These are phyloP conservation scores for Pseudoatta argentina DNA, from an alignment of 1,140 invertebrate genomes.

Conservation along the genomic window DNA sequence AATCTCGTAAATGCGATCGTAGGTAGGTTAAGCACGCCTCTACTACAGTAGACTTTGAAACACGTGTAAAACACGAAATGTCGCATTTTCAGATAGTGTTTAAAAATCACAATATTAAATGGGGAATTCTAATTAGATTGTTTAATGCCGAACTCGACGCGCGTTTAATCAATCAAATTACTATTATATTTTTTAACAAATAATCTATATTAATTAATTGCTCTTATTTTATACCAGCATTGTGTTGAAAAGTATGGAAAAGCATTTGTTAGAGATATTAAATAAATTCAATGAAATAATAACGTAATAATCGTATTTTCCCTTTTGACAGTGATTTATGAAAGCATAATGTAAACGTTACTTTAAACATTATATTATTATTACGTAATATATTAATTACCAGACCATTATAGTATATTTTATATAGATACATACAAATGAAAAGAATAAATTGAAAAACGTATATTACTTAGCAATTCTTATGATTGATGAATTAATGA, in stretches of 20 bases:
- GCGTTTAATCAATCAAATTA: slow-evolving; percentile 38
- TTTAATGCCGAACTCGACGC: slow-evolving; percentile 54
- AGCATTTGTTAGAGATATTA: not conserved
- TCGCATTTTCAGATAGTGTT: slow-evolving; percentile 24
- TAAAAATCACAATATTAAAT: slow-evolving; percentile 28
- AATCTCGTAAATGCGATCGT: slow-evolving; percentile 61
- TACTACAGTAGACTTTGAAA: not conserved
- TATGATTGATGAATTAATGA: not conserved
- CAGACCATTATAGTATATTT: not conserved
- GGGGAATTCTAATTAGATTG: slow-evolving; percentile 47
- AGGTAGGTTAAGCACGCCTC: not conserved
- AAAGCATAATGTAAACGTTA: not conserved
- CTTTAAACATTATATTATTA: not conserved
- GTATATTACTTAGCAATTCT: not conserved
- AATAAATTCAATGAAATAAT: not conserved
- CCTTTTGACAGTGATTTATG: not conserved
- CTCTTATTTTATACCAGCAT: not conserved
- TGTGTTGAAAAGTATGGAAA: not conserved
- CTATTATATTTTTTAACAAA: not conserved
- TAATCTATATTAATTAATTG: slow-evolving; percentile 29
- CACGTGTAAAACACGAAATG: slow-evolving; percentile 45
- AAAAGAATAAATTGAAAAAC: not conserved
- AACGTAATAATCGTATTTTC: not conserved
- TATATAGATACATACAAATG: not conserved
- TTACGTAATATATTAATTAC: not conserved